Evolutionary conservation across 2,888 invertebrate species (phyloP).

Genomic region (Leptinotarsa rubiginosa): DNA sequence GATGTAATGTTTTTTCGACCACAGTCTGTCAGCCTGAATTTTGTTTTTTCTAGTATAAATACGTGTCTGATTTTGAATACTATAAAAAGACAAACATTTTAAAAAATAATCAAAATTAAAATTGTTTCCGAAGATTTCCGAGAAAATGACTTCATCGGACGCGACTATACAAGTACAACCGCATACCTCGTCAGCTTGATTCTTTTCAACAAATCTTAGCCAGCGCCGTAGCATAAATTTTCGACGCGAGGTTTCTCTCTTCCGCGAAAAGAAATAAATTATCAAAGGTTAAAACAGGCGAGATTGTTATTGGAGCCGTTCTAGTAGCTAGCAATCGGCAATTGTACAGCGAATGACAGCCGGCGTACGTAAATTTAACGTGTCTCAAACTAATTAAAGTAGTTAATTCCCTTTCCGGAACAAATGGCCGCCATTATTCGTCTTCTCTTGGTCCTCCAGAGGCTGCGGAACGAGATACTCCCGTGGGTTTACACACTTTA

Average conservation of each 20-base stretch:
- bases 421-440: constrained; percentile 65
- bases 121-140: no score
- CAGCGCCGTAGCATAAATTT: constrained; percentile 45
- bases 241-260: constrained; percentile 48
- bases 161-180: neutral
- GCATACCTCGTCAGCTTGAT: neutral
- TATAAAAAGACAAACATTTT: no score
- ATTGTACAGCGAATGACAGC: constrained; percentile 61
- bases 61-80: no score
- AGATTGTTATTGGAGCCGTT: constrained; percentile 61
- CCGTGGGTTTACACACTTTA: constrained; percentile 46
- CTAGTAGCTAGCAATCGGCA: constrained; percentile 58
- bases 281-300: constrained; percentile 58
- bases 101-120: no score
- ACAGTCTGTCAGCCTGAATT: no score
- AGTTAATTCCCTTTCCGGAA: constrained; percentile 67
- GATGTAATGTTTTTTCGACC: no score
- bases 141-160: neutral
- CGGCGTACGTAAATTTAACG: constrained; percentile 66
- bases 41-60: no score
- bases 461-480: constrained; percentile 53
- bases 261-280: constrained; percentile 57
- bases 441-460: constrained; percentile 57
- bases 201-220: constrained; percentile 16
- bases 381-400: constrained; percentile 68